Evolutionary conservation across 2,888 invertebrate genomes (phyloP).

Genomic region (Copidosoma aretas): DNA sequence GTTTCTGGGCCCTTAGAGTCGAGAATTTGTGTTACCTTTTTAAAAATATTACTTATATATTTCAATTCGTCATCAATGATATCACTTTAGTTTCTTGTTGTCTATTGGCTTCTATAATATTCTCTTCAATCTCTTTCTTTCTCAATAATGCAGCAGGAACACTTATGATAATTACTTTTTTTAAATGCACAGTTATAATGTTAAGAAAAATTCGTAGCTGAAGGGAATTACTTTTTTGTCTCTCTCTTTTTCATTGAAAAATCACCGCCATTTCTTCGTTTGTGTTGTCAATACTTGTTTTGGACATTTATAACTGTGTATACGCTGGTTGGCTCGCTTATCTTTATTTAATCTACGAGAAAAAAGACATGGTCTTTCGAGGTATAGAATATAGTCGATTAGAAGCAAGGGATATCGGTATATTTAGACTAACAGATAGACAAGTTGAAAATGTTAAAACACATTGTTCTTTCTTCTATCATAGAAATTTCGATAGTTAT

Average conservation of each 20-base stretch:
- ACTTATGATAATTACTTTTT: conserved; percentile 3
- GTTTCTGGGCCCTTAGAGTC: conserved; percentile 17
- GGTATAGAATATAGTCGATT: conserved; percentile 16
- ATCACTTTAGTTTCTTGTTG: conserved; percentile 14
- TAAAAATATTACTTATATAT: conserved; percentile 12
- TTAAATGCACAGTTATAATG: conserved; percentile 23
- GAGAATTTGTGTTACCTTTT: conserved; percentile 12
- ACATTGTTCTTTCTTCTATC: conserved; percentile 8
- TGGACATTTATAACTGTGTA: conserved; percentile 19
- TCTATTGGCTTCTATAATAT: conserved; percentile 20
- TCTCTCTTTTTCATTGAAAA: not conserved
- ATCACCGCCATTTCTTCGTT: not conserved
- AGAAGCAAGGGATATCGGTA: conserved; percentile 23
- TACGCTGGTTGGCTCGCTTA: conserved; percentile 19
- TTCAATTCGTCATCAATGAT: conserved; percentile 21
- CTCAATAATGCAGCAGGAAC: conserved; percentile 17
- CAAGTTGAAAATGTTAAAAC: conserved; percentile 17
- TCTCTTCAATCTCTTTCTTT: not conserved
- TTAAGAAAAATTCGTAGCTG: conserved; percentile 7
- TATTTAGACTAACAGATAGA: conserved; percentile 6
- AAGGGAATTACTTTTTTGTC: conserved; percentile 5
- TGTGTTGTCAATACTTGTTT: conserved; percentile 11
- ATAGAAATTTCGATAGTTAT: conserved; percentile 13
- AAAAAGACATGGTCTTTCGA: conserved; percentile 5
- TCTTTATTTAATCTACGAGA: conserved; percentile 6